Evolutionary conservation across 2,797 vertebrate genomes (phyloP).

Genomic region (Crenichthys baileyi): DNA sequence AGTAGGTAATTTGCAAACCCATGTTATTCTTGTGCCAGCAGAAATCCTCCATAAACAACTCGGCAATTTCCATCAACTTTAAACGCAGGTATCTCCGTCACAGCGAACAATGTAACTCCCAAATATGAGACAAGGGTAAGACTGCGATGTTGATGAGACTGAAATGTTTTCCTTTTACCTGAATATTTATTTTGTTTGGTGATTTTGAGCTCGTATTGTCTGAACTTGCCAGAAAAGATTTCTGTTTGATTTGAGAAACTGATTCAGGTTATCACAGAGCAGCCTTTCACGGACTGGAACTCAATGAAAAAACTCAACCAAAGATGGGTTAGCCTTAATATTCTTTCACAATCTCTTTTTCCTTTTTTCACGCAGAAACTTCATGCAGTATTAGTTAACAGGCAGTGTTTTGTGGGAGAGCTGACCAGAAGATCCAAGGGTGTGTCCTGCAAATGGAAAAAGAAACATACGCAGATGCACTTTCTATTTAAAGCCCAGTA

Average conservation of each 20-base stretch:
- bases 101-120: not conserved
- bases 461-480: constrained; percentile 73
- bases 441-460: constrained; percentile 71
- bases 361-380: constrained; percentile 36
- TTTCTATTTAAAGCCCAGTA: constrained; percentile 74
- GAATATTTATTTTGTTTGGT: not conserved
- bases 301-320: constrained; percentile 2
- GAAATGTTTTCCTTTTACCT: not conserved
- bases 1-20: constrained; percentile 40
- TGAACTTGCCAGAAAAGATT: not conserved
- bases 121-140: not conserved
- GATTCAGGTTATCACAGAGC: not conserved
- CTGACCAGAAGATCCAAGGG: constrained; percentile 63
- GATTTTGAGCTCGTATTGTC: not conserved
- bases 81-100: constrained; percentile 8
- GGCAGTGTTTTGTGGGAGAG: constrained; percentile 52
- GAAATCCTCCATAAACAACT: constrained; percentile 33
- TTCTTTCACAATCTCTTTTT: constrained; percentile 8
- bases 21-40: constrained; percentile 30
- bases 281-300: not conserved
- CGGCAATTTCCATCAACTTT: constrained; percentile 46
- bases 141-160: not conserved
- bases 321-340: constrained; percentile 6
- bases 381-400: constrained; percentile 41
- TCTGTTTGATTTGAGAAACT: not conserved